Evolutionary conservation across 2,888 invertebrate genomes (phyloP).

Genomic region (Nomada lathburiana): DNA sequence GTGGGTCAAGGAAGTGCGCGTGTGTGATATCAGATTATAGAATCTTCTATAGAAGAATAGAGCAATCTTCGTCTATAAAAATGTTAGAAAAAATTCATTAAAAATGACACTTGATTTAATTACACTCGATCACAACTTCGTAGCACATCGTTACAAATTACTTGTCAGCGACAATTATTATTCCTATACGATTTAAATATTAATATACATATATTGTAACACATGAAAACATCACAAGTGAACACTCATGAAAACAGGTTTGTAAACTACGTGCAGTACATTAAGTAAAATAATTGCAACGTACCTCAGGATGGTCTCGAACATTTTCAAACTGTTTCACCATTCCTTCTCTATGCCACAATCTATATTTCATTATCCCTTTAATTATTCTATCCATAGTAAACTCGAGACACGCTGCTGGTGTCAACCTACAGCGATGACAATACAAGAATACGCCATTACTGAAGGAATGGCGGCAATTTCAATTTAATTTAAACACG

Average conservation of each 20-base stretch:
- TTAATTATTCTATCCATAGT: constrained; percentile 94
- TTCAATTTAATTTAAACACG: constrained; percentile 34
- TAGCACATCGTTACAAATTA: not conserved
- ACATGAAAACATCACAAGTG: constrained; percentile 1
- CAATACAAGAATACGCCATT: constrained; percentile 71
- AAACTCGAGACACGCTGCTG: constrained; percentile 31
- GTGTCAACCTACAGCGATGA: constrained; percentile 55
- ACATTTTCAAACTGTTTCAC: constrained; percentile 96
- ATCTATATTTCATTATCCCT: constrained; percentile 95
- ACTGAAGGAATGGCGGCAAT: constrained; percentile 54
- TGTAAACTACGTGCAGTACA: not conserved
- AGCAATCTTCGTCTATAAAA: not conserved
- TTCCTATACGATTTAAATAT: constrained; percentile 1
- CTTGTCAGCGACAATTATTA: not conserved
- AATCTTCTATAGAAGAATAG: constrained; percentile 9
- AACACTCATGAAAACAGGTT: not conserved
- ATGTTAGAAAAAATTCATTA: not conserved
- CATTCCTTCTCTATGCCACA: constrained; percentile 93
- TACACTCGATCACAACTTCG: not conserved
- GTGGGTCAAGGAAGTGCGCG: constrained; percentile 41
- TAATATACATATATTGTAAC: not conserved
- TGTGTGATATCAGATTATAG: constrained; percentile 4
- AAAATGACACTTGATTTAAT: not conserved
- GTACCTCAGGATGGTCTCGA: constrained; percentile 94
- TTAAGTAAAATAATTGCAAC: constrained; percentile 73